Conservation (phyloP, 2,113 vertebrate genomes). For the Callospermophilus lateralis region DNA sequence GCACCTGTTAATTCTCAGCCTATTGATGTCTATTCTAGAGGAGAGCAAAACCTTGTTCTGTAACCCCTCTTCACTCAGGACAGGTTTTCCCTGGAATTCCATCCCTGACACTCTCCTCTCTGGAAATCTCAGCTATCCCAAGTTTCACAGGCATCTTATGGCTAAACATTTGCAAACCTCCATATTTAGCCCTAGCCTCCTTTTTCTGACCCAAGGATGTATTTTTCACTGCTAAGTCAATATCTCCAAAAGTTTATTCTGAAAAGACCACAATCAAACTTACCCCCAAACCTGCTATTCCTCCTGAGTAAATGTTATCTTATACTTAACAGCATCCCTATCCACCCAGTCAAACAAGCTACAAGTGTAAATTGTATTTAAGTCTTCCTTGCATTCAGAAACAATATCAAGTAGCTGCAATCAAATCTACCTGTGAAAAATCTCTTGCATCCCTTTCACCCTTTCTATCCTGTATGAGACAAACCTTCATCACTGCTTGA, state of each 20-base stretch:
- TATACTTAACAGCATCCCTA: neutral
- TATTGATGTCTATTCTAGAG: neutral
- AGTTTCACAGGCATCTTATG: neutral
- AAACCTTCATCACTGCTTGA: neutral
- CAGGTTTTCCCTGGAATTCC: neutral
- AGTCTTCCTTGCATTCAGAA: neutral
- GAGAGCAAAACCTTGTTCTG: neutral
- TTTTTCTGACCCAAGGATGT: slow-evolving; percentile 6
- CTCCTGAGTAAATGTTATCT: neutral
- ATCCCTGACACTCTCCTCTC: neutral
- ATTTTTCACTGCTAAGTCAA: neutral
- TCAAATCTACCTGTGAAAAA: neutral
- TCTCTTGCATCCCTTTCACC: neutral
- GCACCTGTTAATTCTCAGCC: neutral
- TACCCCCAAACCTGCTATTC: neutral
- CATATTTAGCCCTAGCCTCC: neutral
- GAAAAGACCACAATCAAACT: neutral
- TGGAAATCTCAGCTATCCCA: neutral
- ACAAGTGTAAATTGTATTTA: neutral
- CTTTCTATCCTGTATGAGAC: neutral
- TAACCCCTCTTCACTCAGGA: neutral
- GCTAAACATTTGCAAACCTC: neutral
- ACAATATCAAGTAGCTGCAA: neutral
- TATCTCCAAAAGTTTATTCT: neutral
- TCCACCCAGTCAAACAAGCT: neutral